Conservation (phyloP, 2,113 vertebrate genomes). For the Cygnus atratus region DNA sequence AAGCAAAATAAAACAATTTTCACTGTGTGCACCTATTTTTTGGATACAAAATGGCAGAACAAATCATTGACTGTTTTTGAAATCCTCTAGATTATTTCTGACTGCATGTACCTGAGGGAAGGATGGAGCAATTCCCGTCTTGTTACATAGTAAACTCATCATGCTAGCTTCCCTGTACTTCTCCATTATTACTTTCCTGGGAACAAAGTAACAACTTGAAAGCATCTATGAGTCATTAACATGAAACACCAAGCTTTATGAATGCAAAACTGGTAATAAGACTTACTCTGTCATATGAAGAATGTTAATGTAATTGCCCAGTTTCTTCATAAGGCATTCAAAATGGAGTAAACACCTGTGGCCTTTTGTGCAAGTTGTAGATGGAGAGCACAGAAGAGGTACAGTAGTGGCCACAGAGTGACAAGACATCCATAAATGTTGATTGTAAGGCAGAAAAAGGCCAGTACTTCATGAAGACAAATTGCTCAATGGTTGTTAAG, state of each 20-base stretch:
- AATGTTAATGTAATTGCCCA: constrained; percentile 44
- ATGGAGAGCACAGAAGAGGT: not conserved
- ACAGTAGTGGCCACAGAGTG: not conserved
- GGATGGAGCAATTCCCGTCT: not conserved
- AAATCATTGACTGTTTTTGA: not conserved
- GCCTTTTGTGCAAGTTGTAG: constrained; percentile 1
- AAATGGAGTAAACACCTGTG: constrained; percentile 22
- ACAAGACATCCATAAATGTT: constrained; percentile 1
- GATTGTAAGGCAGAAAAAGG: not conserved
- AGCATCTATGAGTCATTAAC: constrained; percentile 53
- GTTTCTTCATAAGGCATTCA: constrained; percentile 62
- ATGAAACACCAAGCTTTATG: constrained; percentile 55
- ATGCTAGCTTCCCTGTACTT: not conserved
- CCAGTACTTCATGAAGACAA: not conserved
- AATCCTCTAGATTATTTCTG: constrained; percentile 29
- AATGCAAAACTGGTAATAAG: constrained; percentile 46
- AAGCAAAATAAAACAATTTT: not conserved
- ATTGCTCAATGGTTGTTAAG: not conserved
- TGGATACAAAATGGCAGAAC: not conserved
- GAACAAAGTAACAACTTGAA: constrained; percentile 35
- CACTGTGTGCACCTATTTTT: not conserved
- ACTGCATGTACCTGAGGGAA: constrained; percentile 2
- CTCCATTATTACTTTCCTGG: constrained; percentile 40
- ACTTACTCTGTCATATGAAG: constrained; percentile 41
- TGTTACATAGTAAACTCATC: not conserved